Base-by-base conservation (phyloP, 2,888 invertebrate species). In the Oeneis ivallda region DNA sequence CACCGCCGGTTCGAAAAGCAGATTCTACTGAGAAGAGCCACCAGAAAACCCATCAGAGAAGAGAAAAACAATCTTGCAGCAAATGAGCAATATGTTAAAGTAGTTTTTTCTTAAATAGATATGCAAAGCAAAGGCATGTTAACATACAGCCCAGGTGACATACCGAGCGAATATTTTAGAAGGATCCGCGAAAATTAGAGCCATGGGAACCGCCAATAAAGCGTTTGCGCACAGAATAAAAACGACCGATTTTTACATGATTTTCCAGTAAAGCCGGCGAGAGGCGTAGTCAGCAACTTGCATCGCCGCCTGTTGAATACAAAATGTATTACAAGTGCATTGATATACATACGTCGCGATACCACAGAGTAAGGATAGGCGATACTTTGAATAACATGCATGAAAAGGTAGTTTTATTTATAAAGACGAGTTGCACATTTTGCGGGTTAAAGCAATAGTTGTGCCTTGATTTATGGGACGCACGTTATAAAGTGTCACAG, bases 121-220 rank as follows among this genome's bases (percentile, higher is more conserved):
- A 50, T 50, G 37, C 34, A 62, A 39, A 47, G n/a, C 58, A 61
- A 50, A 64, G 56, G 60, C 60, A 43, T 49, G 50, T 52, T 59
- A 62, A 34, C 62, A 58, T 45, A 53, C 65, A 59, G 56, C 43
- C 43, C 65, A 64, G 67, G 66, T 64, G 68, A 64, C 60, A 50
- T 65, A 60, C 61, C 32, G 50, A 61, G 43, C 59, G 59, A 54
- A 65, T 66, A 70, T 69, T 79, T 82, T 83, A 80, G 81, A 79
- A 79, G 79, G 76, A 81, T 79, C 81, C 81, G 89, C 82, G 86
- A 90, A 92, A 91, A 92, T 91, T 89, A 91, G 82, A 81, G 81
- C 81, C 90, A 85, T 90, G 91, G 88, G 91, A 91, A 91, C 89
- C 85, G 85, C 87, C 87, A 87, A 88, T 90, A 80, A 85, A 81